These are phyloP conservation scores for Toxostoma redivivum DNA, from an alignment of 2,113 vertebrate genomes.

Conservation along the genomic window DNA sequence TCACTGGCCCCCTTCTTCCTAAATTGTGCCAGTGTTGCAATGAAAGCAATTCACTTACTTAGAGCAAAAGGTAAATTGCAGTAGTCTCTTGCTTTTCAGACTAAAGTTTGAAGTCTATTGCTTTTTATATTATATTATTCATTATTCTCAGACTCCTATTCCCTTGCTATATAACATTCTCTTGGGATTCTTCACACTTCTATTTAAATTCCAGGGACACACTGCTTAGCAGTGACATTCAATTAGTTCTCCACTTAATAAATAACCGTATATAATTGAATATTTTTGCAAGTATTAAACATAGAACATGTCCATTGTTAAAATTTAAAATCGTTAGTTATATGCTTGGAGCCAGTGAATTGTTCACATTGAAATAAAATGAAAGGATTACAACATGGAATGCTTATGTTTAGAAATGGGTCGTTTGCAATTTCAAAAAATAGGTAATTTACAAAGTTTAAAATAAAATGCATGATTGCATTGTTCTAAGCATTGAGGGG, in stretches of 20 bases:
- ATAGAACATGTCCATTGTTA: background rate
- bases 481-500: slow-evolving; percentile 23
- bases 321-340: background rate
- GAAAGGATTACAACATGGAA: background rate
- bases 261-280: slow-evolving; percentile 22
- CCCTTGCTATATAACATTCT: background rate
- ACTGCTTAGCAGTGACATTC: background rate
- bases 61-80: background rate
- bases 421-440: slow-evolving; percentile 6
- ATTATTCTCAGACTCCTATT: background rate
- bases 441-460: slow-evolving; percentile 27
- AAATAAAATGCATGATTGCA: slow-evolving; percentile 19
- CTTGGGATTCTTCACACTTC: background rate
- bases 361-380: background rate
- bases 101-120: background rate
- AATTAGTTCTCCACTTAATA: slow-evolving; percentile 32
- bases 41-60: background rate
- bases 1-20: background rate
- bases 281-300: slow-evolving; percentile 14
- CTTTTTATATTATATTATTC: background rate
- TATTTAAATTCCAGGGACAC: slow-evolving; percentile 17
- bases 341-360: background rate
- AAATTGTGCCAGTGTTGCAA: background rate
- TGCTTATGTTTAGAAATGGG: slow-evolving; percentile 8
- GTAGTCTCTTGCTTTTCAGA: background rate